Base-by-base conservation (phyloP, 2,888 invertebrate genomes). In the Macaria liturata region DNA sequence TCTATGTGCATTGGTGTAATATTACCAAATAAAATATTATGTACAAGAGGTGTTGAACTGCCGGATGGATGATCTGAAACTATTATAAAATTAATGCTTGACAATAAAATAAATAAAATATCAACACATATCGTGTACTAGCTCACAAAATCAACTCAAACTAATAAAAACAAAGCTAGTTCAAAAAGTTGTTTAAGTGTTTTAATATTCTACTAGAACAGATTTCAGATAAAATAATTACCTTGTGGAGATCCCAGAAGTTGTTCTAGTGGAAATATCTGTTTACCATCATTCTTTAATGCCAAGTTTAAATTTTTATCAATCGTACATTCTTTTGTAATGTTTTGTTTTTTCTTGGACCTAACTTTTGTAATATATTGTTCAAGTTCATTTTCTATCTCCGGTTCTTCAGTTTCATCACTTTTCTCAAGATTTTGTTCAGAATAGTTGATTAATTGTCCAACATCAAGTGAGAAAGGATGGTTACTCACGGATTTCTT, bases 301-400 rank as follows among this genome's bases (percentile, higher is more conserved):
- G 87, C 89, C 49, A 75, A 73, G 47, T 84, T 80, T 54, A 91
- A 71, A 66, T 88, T 88, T 59, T 67, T 81, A 57, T 88, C 87
- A 53, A 88, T 85, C 8, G 71, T 66, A 67, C 84, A 84, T 55
- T 70, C 52, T 43, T 69, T 51, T 34, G 31, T 30, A 8, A 20
- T 46, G 46, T 34, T 44, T 5, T 32, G 49, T 48, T 60, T 59
- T 45, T 58, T 64, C 48, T 56, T 70, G 30, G 57, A 32, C 40
- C 67, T 56, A 4, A 39, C 63, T 54, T 62, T 63, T 9, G 55
- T 64, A 0, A 68, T 58, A 49, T 66, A 66, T 46, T 50, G 49
- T 20, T 68, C 66, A 30, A 68, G 60, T 40, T 68, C 68, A 44
- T 37, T 47, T 6, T 49, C 57, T 4, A 62, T 8, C 8, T 60